A percentile compares a stretch with the other conserved stretches of the same genome.
These are phyloP conservation scores for Plutella xylostella DNA, from an alignment of 2,888 invertebrate genomes.

Conservation along the genomic window DNA sequence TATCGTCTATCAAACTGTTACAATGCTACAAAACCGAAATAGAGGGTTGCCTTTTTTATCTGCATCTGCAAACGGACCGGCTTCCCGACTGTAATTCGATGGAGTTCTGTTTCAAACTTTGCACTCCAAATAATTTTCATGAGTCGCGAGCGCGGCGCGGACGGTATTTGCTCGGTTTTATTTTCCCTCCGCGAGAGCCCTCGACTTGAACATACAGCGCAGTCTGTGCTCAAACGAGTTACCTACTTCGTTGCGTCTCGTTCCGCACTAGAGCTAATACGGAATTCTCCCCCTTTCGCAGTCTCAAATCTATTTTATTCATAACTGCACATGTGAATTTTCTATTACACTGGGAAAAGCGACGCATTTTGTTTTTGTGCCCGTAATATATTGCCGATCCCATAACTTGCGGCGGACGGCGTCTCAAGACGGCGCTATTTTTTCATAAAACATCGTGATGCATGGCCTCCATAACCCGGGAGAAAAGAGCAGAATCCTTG, in stretches of 20 bases:
- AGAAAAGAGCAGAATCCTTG: slow-evolving; percentile 48
- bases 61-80: too few relatives aligned
- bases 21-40: too few relatives aligned
- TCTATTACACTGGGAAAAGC: too few relatives aligned
- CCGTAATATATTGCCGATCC: slow-evolving; percentile 30
- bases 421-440: slow-evolving; percentile 36
- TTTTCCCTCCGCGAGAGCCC: slow-evolving; percentile 47
- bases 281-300: slow-evolving; percentile 13
- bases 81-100: slow-evolving; percentile 4
- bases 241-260: slow-evolving; percentile 1
- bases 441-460: slow-evolving; percentile 55
- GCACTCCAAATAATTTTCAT: slow-evolving; percentile 40
- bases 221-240: slow-evolving; percentile 40
- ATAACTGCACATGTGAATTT: too few relatives aligned
- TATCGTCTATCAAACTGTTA: too few relatives aligned
- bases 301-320: too few relatives aligned
- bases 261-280: not conserved
- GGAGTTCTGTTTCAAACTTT: slow-evolving; percentile 35
- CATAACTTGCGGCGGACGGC: slow-evolving; percentile 30
- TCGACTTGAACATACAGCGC: slow-evolving; percentile 46
- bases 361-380: too few relatives aligned
- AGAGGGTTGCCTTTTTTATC: too few relatives aligned
- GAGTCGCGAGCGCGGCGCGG: slow-evolving; percentile 20
- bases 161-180: slow-evolving; percentile 57
- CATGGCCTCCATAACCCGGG: slow-evolving; percentile 59